Percentiles rank a stretch among this genome's conserved stretches.
Conservation (phyloP, 2,888 invertebrate genomes). For the Acronicta alni region DNA sequence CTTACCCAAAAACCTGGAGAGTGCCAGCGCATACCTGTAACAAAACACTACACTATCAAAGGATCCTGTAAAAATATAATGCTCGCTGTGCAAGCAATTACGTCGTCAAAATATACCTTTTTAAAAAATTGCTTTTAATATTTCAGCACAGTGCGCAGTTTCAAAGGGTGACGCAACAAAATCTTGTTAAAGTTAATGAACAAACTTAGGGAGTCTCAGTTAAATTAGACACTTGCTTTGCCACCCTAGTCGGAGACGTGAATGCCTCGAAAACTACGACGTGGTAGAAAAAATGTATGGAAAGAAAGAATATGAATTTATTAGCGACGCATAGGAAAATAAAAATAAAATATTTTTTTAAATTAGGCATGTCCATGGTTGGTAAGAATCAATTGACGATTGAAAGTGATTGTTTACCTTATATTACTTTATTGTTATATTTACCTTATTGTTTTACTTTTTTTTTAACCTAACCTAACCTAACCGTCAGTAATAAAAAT, state of each 20-base stretch:
- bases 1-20: background rate
- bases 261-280: slow-evolving; percentile 5
- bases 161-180: slow-evolving; percentile 81
- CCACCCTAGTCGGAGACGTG: slow-evolving; percentile 54
- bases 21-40: slow-evolving; percentile 16
- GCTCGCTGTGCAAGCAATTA: slow-evolving; percentile 46
- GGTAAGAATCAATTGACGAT: too few relatives aligned
- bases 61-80: slow-evolving; percentile 24
- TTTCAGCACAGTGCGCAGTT: slow-evolving; percentile 67
- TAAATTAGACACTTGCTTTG: slow-evolving; percentile 75
- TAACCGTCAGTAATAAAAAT: too few relatives aligned
- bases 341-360: too few relatives aligned
- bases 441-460: too few relatives aligned
- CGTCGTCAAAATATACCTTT: slow-evolving; percentile 47
- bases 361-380: too few relatives aligned
- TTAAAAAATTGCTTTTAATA: slow-evolving; percentile 67
- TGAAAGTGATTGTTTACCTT: too few relatives aligned
- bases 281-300: too few relatives aligned
- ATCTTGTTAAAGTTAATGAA: slow-evolving; percentile 87
- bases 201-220: slow-evolving; percentile 80
- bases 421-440: too few relatives aligned
- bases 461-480: too few relatives aligned
- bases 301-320: too few relatives aligned
- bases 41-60: slow-evolving; percentile 22
- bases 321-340: too few relatives aligned